phyloP scores from a whole-genome alignment of 37 sponge, comb jelly and placozoan species.

The Aplysina aerophoba region DNA sequence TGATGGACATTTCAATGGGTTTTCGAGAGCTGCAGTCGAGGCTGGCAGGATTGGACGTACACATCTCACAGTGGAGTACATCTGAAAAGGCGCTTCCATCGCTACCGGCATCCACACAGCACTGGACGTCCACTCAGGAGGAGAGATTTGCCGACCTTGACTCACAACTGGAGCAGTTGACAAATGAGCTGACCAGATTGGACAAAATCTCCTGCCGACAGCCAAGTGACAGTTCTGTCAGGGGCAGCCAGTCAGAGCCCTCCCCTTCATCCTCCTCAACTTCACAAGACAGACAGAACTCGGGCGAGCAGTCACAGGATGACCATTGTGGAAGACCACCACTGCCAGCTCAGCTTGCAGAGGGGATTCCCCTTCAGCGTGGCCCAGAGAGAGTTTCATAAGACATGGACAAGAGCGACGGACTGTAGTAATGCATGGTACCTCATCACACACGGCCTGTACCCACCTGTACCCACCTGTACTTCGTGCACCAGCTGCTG shows the following conservation, averaged over 20 bases:
- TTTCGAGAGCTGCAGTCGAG: slow-evolving; percentile 1
- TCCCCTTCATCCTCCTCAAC: background rate
- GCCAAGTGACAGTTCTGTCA: background rate
- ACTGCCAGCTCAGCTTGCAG: too few species aligned
- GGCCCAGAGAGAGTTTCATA: too few species aligned
- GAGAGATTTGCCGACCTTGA: background rate
- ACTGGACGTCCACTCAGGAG: background rate
- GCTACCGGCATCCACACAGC: background rate
- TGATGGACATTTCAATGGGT: background rate
- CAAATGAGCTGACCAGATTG: slow-evolving; percentile 8
- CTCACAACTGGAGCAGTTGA: slow-evolving; percentile 19
- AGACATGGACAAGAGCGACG: too few species aligned
- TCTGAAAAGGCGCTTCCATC: background rate
- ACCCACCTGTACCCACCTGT: too few species aligned
- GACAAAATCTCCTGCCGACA: background rate
- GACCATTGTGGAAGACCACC: too few species aligned
- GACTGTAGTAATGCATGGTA: too few species aligned
- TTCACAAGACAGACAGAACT: background rate
- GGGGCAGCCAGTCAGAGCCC: background rate
- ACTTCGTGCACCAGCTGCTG: too few species aligned
- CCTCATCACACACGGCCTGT: too few species aligned
- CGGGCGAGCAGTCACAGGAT: background rate
- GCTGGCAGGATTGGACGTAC: slow-evolving; percentile 10
- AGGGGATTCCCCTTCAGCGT: too few species aligned
- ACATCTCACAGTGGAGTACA: background rate